Evolutionary conservation across 2,888 invertebrate genomes (phyloP).

Genomic region (Leptopterna dolabrata): DNA sequence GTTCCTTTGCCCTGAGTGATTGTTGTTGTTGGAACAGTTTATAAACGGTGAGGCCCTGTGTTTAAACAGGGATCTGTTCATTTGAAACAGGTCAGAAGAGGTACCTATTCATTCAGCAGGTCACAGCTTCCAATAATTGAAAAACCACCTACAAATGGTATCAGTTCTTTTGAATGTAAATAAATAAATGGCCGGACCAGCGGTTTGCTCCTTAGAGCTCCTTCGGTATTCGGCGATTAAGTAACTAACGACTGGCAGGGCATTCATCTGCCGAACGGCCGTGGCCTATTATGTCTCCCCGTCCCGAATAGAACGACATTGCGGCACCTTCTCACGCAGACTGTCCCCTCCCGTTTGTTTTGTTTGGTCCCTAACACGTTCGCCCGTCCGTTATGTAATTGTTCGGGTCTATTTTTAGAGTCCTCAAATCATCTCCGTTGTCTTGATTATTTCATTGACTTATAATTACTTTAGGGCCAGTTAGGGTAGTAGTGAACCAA

Average conservation of each 20-base stretch:
- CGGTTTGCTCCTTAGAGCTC: background rate
- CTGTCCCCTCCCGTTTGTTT: background rate
- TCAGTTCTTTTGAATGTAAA: background rate
- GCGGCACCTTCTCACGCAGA: background rate
- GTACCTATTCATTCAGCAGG: too few relatives aligned
- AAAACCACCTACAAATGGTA: too few relatives aligned
- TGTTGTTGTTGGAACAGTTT: too few relatives aligned
- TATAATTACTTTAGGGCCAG: too few relatives aligned
- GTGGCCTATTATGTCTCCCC: background rate
- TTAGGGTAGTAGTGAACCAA: too few relatives aligned
- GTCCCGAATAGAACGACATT: background rate
- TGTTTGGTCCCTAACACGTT: background rate
- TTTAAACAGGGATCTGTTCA: too few relatives aligned
- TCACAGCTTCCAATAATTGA: too few relatives aligned
- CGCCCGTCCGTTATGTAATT: background rate
- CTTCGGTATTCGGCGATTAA: background rate
- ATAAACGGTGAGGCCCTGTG: too few relatives aligned
- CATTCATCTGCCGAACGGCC: background rate
- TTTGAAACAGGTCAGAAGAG: too few relatives aligned
- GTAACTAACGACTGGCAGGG: background rate
- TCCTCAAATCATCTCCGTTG: background rate
- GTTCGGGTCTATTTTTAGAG: background rate
- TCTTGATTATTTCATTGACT: background rate
- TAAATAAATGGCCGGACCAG: background rate
- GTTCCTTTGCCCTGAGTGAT: too few relatives aligned